Evolutionary conservation across 2,888 invertebrate species (phyloP).

Genomic region (Acanthoscelides obtectus): DNA sequence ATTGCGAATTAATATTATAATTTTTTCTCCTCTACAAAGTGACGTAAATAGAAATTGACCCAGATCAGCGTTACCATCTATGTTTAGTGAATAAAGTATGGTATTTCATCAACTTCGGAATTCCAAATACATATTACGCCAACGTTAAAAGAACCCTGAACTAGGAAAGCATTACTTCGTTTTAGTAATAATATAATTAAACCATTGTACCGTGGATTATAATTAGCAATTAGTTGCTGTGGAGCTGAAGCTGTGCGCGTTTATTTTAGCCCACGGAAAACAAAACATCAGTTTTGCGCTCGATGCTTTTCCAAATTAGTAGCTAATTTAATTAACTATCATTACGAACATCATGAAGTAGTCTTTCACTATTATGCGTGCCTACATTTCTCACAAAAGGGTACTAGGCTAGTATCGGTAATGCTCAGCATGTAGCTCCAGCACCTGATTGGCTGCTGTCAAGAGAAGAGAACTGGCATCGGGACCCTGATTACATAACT

Average conservation of each 20-base stretch:
- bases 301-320: conserved; percentile 30
- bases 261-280: neutral
- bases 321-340: conserved; percentile 34
- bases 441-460: no score
- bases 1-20: no score
- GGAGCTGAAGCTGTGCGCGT: neutral
- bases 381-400: neutral
- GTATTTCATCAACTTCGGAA: neutral
- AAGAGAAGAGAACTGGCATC: no score
- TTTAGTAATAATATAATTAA: neutral
- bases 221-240: neutral
- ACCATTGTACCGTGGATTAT: neutral
- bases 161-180: neutral
- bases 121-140: neutral
- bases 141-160: neutral
- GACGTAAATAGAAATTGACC: no score
- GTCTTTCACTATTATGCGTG: neutral
- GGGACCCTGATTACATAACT: no score
- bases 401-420: neutral
- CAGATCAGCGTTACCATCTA: no score
- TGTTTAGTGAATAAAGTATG: no score
- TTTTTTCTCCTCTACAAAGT: no score
- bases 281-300: conserved; percentile 21
- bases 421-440: no score
- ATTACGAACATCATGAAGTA: conserved; percentile 25